Base-by-base conservation (phyloP, 2,888 invertebrate genomes). In the Drosophila atripex region DNA sequence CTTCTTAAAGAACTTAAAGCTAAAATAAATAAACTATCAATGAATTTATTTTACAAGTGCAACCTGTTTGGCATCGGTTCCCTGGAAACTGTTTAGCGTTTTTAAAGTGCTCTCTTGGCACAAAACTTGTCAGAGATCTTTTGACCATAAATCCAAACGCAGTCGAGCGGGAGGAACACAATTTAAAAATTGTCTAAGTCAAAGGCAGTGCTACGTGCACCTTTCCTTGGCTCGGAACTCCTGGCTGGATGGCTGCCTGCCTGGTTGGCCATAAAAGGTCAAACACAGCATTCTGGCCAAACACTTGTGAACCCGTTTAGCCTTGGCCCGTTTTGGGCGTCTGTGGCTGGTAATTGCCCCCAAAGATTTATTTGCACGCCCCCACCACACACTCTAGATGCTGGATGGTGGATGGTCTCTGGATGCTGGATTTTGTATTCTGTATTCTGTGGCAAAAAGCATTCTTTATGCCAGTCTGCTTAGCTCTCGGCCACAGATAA, bases 331-430 rank as follows among this genome's bases (percentile, higher is more conserved):
- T 80, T 75, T 75, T 55, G 60, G 51, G 38, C 56, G 60, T 66
- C 70, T 56, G 72, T 38, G 58, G 43, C 61, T 59, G 52, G 75
- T 77, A 86, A 83, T 88, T 83, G 77, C 71, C 71, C 69, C 65
- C 57, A 61, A 73, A 85, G 88, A 88, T 86, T 87, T 88, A 88
- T 86, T 86, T 85, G 77, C 78, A 82, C 87, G 82, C 85, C 87
- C 88, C 72, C 86, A 63, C 72, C 58, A 35, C 28, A 38, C 18
- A 18, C 23, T 57, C 35, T 21, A 53, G 38, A 51, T 18, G 16
- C 53, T 38, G 50, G 28, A 28, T 21, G 21, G 21, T 32, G 38
- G 16, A 23, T 23, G 16, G 32, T 12, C 23, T 8, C 21, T 45
- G 38, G 52, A 56, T 38, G 9, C 45, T 30, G 45, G 47, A 39